phyloP scores from a whole-genome alignment of 92 coral and sea anemone species.

The Pocillopora grandis region DNA sequence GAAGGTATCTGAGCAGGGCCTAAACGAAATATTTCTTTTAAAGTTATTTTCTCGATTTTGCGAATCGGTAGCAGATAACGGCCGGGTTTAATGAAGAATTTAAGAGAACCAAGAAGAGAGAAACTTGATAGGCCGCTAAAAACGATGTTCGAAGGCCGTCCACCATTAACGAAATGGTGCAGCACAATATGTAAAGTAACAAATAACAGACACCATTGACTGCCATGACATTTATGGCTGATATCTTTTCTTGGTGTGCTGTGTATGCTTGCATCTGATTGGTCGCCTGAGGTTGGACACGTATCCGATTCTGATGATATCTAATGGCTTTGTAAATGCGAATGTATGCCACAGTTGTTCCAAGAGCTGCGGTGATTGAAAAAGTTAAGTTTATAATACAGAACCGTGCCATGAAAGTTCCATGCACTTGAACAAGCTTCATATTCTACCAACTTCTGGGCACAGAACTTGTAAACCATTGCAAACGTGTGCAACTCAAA shows the following conservation, averaged over 20 bases:
- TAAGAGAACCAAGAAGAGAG: background rate
- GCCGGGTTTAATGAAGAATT: background rate
- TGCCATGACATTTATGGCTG: background rate
- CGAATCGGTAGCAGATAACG: background rate
- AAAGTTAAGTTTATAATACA: background rate
- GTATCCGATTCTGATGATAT: background rate
- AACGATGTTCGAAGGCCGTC: background rate
- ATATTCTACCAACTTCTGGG: background rate
- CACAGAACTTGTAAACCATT: constrained; percentile 3
- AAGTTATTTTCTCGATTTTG: background rate
- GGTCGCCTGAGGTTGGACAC: background rate
- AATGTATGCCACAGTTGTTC: background rate
- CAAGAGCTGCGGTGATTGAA: background rate
- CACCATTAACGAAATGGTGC: background rate
- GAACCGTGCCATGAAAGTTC: background rate
- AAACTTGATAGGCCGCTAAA: background rate
- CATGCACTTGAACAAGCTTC: background rate
- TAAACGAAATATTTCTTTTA: background rate
- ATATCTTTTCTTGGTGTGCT: background rate
- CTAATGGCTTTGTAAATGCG: background rate
- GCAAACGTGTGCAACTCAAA: background rate
- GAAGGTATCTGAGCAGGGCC: too few species aligned
- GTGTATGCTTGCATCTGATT: background rate
- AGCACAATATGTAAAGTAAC: constrained; percentile 1
- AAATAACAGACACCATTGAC: background rate